A percentile compares a stretch with the other conserved stretches of the same genome.
These are phyloP conservation scores for Meandrina meandrites DNA, from an alignment of 92 coral and sea anemone species.

Conservation along the genomic window DNA sequence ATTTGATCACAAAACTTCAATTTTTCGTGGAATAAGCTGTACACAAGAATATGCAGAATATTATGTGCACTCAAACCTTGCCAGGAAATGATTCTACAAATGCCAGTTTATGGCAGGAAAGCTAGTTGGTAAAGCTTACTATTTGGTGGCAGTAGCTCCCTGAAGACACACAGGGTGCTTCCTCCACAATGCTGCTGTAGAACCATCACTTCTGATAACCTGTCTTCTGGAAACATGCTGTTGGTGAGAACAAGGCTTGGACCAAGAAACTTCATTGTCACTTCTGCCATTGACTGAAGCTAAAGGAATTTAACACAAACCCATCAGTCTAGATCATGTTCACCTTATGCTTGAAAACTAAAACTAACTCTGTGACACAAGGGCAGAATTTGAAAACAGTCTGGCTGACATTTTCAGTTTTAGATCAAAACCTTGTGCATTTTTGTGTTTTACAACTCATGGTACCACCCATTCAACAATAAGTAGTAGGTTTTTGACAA, in stretches of 20 bases:
- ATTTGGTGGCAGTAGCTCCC: slow-evolving; percentile 95
- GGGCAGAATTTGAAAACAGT: too few species aligned
- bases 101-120: too few species aligned
- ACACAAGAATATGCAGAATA: too few species aligned
- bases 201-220: slow-evolving; percentile 94
- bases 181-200: slow-evolving; percentile 99
- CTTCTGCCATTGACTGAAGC: slow-evolving; percentile 99
- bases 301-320: background rate
- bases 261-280: slow-evolving; percentile 96
- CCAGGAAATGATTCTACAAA: too few species aligned
- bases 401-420: too few species aligned
- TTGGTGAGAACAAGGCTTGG: slow-evolving; percentile 90
- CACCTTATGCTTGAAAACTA: background rate
- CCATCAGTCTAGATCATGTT: background rate
- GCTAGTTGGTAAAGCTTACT: slow-evolving; percentile 52
- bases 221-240: slow-evolving; percentile 93
- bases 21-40: too few species aligned
- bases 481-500: too few species aligned
- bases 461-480: too few species aligned
- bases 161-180: slow-evolving; percentile 93
- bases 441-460: too few species aligned
- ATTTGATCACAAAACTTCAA: too few species aligned
- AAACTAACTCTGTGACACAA: background rate
- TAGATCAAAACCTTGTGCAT: too few species aligned
- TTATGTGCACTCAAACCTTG: too few species aligned